Evolutionary conservation across 2,888 invertebrate genomes (phyloP), one percentile per base, ranked within the genome.

Genomic region (Andrena camellia): DNA sequence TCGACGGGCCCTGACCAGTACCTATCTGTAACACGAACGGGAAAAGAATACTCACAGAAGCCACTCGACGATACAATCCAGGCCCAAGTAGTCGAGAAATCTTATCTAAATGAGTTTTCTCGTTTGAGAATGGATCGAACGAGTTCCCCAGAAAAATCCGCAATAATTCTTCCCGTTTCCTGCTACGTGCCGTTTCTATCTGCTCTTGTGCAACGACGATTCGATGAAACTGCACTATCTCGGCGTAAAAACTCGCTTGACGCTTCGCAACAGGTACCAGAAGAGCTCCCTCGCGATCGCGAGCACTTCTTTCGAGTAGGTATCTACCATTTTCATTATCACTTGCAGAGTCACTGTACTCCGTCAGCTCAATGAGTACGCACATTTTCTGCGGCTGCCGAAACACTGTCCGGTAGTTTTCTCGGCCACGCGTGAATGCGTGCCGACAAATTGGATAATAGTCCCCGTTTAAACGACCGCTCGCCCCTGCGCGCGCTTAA

Each of bases 391-490:
- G 3, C 3, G 20, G 3, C 54, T 57, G 23, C 3, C 7, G 26
- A 10, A 71, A 26, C n/a, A n/a, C 35, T 6, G 5, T 13, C 10
- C 10, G 1, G 8, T 23, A n/a, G 26, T 59, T 74, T 4, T 33
- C 48, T 31, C 23, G 13, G 23, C 13, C 35, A 29, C 42, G 10
- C 57, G 57, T 57, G 10, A 57, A 26, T 23, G 57, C 1, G 0
- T 10, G 10, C 13, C 13, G 54, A 35, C 8, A 26, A 52, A 78
- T 76, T 66, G 84, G 78, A 76, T 78, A 70, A 85, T 75, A 10
- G 13, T 26, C 17, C 0, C 33, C 35, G 59, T 60, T 76, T 67
- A 75, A 83, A 72, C 64, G 33, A n/a, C 31, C 62, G 20, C 31
- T 76, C 42, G 76, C 3, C 60, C 52, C 31, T 48, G 35, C 33